phyloP scores from a whole-genome alignment of 1,140 invertebrate species.

The Trichonephila clavata region DNA sequence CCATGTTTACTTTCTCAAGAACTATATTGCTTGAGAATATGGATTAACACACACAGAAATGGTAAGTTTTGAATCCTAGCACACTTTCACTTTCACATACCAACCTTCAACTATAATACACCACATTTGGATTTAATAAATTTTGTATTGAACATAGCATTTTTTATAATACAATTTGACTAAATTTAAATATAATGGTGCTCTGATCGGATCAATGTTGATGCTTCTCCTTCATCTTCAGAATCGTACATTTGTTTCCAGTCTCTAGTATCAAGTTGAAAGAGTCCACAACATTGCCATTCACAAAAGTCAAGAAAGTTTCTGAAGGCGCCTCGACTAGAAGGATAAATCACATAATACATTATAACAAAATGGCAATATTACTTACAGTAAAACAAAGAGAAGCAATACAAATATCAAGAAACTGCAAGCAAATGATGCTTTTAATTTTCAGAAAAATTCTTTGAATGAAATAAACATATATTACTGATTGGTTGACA shows the following conservation, averaged over 20 bases:
- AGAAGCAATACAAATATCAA: too few species aligned
- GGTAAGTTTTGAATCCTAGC: background rate
- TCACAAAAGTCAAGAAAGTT: constrained; percentile 93
- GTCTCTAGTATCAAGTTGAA: constrained; percentile 86
- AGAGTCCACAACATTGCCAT: constrained; percentile 87
- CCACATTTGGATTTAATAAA: background rate
- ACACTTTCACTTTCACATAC: background rate
- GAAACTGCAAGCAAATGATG: too few species aligned
- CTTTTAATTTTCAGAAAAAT: too few species aligned
- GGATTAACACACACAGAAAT: background rate
- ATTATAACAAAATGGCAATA: too few species aligned
- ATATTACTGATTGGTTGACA: too few species aligned
- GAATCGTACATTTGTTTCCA: constrained; percentile 83
- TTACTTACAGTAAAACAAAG: too few species aligned
- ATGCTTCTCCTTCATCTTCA: constrained; percentile 78
- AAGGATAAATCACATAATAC: constrained; percentile 68
- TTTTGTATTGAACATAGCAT: background rate
- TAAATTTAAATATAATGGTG: constrained; percentile 72
- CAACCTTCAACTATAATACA: background rate
- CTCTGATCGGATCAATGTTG: constrained; percentile 50
- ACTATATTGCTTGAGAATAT: background rate
- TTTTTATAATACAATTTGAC: background rate
- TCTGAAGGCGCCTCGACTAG: constrained; percentile 87
- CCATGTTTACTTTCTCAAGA: background rate
- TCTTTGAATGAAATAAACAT: too few species aligned